Base-by-base conservation (phyloP, 2,113 vertebrate species). In the Neoarius graeffei region DNA sequence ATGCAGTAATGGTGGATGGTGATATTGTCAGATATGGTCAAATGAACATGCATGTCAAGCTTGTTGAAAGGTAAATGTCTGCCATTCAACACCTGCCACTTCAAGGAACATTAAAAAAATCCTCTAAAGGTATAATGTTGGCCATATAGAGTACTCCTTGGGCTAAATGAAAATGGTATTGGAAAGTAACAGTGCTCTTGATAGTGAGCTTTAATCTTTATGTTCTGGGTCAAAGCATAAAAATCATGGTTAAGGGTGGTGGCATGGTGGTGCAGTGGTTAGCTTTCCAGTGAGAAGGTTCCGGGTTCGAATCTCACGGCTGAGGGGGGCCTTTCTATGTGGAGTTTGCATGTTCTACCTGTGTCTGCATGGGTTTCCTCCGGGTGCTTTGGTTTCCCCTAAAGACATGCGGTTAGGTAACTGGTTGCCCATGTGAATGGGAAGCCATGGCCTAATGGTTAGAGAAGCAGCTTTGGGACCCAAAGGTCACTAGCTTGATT, bases 51-150 rank as follows among this genome's bases (percentile, higher is more conserved):
- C 25, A 60, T 71, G 86, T 88, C 76, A 82, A 54, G 25, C 23
- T 59, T 74, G 69, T 76, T 77, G 86, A 91, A 81, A 87, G 52
- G 19, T 17, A 62, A 56, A 54, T 73, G 19, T 81, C 20, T 81
- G 4, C 84, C 64, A 71, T 35, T 89, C 87, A 89, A 50, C 86
- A 88, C 64, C 30, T 74, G 27, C 79, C 76, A 81, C 48, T 64
- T 82, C 23, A 15, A 73, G 56, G 11, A 69, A 74, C 50, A 84
- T 82, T 27, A 59, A n/a, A 35, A 80, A 35, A 81, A 54, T 14
- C 20, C 25, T 25, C 1, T 27, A 19, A 57, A 81, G n/a, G 19
- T 7, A 1, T 80, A 5, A 59, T 2, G 15, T 3, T 81, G n/a
- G 79, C 14, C 56, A 35, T 11, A 20, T 60, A 42, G 54, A n/a